Percentiles rank a stretch among this genome's conserved stretches.
Conservation (phyloP, 53 echinoderm and acorn worm genomes). For the Luidia sarsii region DNA sequence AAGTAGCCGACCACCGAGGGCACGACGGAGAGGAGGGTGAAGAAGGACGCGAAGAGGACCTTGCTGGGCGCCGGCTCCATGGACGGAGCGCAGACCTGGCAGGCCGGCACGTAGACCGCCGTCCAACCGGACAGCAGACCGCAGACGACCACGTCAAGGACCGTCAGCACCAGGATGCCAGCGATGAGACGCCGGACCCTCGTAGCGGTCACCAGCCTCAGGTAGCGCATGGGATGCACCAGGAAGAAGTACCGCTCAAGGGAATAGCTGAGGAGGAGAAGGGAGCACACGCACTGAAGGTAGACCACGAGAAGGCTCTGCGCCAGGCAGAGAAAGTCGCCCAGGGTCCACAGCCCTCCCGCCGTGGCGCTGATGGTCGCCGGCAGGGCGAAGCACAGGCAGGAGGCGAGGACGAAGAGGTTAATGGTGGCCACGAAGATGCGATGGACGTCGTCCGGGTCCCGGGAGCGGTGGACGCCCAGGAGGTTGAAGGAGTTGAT, state of each 20-base stretch:
- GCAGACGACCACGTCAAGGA: not conserved
- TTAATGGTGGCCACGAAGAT: constrained; percentile 20
- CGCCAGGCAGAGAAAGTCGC: constrained; percentile 15
- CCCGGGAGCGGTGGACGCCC: constrained; percentile 2
- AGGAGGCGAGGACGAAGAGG: not conserved
- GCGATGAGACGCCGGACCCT: constrained; percentile 4
- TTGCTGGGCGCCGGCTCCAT: constrained; percentile 11
- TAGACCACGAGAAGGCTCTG: constrained; percentile 24
- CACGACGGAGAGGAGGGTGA: constrained; percentile 19
- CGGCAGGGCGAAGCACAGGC: constrained; percentile 13
- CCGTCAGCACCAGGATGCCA: constrained; percentile 1
- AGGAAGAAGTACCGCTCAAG: constrained; percentile 27
- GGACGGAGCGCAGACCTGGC: constrained; percentile 35
- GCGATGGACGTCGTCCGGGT: constrained; percentile 4
- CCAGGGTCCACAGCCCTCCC: constrained; percentile 18
- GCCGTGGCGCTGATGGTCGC: constrained; percentile 14
- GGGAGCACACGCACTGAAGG: not conserved
- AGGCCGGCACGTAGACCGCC: constrained; percentile 20
- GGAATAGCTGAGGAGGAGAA: not conserved
- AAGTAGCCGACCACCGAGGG: constrained; percentile 38
- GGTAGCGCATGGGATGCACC: constrained; percentile 12
- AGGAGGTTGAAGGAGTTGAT: constrained; percentile 19
- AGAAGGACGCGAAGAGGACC: constrained; percentile 14
- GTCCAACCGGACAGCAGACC: constrained; percentile 28
- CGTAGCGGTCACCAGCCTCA: not conserved